Evolutionary conservation across 2,888 invertebrate species (phyloP).

Genomic region (Drosophila rellima): DNA sequence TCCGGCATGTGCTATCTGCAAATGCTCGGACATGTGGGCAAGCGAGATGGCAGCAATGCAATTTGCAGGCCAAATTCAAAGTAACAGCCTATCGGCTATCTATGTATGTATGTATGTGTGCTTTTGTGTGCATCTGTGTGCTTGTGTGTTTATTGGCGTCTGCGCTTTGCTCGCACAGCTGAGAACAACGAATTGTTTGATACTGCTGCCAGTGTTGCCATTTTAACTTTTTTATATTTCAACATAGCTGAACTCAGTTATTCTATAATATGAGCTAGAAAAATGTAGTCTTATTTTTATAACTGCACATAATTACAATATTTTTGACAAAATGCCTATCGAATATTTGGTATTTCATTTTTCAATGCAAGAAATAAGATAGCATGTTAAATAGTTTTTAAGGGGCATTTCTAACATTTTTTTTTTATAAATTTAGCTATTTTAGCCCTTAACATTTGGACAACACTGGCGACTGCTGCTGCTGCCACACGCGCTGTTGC

Average conservation of each 20-base stretch:
- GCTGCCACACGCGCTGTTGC: slow-evolving; percentile 63
- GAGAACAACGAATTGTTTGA: slow-evolving; percentile 48
- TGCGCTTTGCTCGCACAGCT: slow-evolving; percentile 59
- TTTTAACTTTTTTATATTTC: not conserved
- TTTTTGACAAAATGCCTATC: too few species aligned
- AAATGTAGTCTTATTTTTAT: too few species aligned
- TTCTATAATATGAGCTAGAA: not conserved
- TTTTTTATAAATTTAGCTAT: not conserved
- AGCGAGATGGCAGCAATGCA: slow-evolving; percentile 76
- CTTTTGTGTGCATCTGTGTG: slow-evolving; percentile 1
- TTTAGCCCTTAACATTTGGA: not conserved
- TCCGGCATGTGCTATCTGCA: slow-evolving; percentile 53
- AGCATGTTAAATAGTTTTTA: not conserved
- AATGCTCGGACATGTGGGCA: slow-evolving; percentile 34
- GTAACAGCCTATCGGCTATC: slow-evolving; percentile 50
- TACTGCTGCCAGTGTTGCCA: slow-evolving; percentile 12
- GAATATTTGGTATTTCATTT: too few species aligned
- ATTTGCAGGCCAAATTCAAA: slow-evolving; percentile 67
- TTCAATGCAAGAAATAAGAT: not conserved
- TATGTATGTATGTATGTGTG: slow-evolving; percentile 1
- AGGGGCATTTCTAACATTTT: not conserved
- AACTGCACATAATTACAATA: too few species aligned
- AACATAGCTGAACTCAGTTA: not conserved
- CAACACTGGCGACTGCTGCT: not conserved
- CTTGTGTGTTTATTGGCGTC: slow-evolving; percentile 37